Conservation (phyloP, 1,140 invertebrate species). For the Cotesia typhae region DNA sequence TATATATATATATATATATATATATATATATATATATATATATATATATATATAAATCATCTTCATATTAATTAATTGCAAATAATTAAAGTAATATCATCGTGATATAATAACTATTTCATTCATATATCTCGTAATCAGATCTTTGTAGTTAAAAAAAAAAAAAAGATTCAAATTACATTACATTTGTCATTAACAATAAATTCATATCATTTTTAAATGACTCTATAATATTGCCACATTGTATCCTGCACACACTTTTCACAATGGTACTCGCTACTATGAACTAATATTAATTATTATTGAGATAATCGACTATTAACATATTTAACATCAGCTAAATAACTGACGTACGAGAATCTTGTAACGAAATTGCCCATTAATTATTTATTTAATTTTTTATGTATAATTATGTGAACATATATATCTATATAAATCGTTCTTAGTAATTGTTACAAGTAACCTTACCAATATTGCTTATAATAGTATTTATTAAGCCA, state of each 20-base stretch:
- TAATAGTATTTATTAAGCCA: not conserved
- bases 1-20: no score
- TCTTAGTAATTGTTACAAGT: constrained; percentile 6
- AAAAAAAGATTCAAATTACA: not conserved
- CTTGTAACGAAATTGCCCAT: constrained; percentile 16
- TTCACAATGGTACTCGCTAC: not conserved
- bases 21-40: no score
- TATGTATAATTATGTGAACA: not conserved
- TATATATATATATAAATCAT: no score
- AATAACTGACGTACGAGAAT: constrained; percentile 5
- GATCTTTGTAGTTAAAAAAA: not conserved
- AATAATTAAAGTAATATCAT: not conserved
- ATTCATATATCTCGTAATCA: constrained; percentile 2
- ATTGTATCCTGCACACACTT: constrained; percentile 1
- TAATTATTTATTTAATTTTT: constrained; percentile 4
- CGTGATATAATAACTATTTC: constrained; percentile 1
- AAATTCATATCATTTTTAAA: not conserved
- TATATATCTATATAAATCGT: constrained; percentile 13
- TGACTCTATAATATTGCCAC: not conserved
- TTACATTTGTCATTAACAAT: constrained; percentile 1
- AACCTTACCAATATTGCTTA: not conserved
- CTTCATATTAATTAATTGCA: no score
- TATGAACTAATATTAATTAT: not conserved
- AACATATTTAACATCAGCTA: not conserved
- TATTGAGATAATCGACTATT: constrained; percentile 1